Percentiles rank a stretch among this genome's conserved stretches.
These are phyloP conservation scores for Gymnogyps californianus DNA, from an alignment of 2,113 vertebrate species.

Conservation along the genomic window DNA sequence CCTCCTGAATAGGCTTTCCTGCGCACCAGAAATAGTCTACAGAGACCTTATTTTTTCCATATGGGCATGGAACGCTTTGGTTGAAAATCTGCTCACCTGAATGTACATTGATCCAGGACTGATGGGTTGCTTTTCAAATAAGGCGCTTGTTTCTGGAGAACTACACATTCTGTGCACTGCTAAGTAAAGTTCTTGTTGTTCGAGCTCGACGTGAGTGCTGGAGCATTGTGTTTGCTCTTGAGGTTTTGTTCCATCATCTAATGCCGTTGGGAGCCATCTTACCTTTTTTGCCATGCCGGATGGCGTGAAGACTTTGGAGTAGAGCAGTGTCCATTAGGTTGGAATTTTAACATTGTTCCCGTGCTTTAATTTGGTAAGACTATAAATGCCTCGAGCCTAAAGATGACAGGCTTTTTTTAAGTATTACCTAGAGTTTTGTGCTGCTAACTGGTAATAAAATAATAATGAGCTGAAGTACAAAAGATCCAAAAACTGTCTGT, in stretches of 20 bases:
- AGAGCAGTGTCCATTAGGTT: not conserved
- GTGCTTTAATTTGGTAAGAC: not conserved
- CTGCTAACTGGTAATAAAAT: not conserved
- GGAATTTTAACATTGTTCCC: not conserved
- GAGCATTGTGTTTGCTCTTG: not conserved
- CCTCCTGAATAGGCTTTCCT: not conserved
- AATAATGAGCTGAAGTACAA: not conserved
- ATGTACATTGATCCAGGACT: accelerated
- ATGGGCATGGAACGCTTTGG: not conserved
- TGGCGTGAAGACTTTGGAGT: not conserved
- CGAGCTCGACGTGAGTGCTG: accelerated
- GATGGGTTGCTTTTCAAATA: not conserved
- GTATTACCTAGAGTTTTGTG: not conserved
- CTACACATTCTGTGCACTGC: not conserved
- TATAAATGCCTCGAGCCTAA: not conserved
- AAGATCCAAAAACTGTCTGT: not conserved
- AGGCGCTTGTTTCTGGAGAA: not conserved
- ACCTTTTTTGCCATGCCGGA: accelerated
- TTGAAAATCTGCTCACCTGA: not conserved
- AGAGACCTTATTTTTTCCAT: not conserved
- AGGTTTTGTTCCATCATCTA: not conserved
- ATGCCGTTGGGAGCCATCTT: accelerated
- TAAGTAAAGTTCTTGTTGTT: not conserved
- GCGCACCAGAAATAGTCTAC: not conserved
- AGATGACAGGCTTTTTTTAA: not conserved